Conservation (phyloP, 1,140 invertebrate species). For the Trichoplusia ni region DNA sequence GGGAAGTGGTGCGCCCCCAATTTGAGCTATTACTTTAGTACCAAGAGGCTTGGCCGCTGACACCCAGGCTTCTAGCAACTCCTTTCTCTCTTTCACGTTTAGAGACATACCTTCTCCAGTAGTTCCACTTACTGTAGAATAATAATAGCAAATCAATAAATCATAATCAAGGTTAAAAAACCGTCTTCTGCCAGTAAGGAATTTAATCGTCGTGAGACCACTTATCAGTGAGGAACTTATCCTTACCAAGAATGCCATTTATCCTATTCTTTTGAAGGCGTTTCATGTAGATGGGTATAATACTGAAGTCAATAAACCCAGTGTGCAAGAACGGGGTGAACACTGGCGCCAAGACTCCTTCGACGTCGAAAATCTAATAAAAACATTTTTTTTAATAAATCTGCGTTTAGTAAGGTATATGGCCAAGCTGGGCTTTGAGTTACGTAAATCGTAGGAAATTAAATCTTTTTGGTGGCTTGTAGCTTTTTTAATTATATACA, state of each 20-base stretch:
- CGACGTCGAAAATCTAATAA: conserved; percentile 66
- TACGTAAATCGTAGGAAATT: no score
- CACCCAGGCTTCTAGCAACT: conserved; percentile 85
- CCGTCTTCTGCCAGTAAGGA: no score
- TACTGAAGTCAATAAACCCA: conserved; percentile 79
- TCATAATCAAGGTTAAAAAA: no score
- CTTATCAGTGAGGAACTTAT: no score
- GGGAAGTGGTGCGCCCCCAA: conserved; percentile 86
- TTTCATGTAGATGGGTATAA: conserved; percentile 84
- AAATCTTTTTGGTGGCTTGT: no score
- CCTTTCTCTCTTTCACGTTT: conserved; percentile 86
- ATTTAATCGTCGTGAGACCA: no score
- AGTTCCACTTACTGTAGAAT: conserved; percentile 86
- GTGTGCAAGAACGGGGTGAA: conserved; percentile 84
- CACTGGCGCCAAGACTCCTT: conserved; percentile 84
- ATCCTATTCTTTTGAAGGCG: conserved; percentile 81
- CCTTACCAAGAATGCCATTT: conserved; percentile 63
- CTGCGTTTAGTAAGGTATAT: no score
- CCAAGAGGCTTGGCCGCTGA: conserved; percentile 79
- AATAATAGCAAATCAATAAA: neutral
- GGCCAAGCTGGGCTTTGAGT: no score
- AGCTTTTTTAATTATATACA: no score
- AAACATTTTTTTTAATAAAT: no score
- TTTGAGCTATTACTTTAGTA: conserved; percentile 87
- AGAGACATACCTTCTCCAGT: conserved; percentile 88